A percentile compares a stretch with the other conserved stretches of the same genome.
These are phyloP conservation scores for Tachystola acroxantha DNA, from an alignment of 2,888 invertebrate genomes.

Conservation along the genomic window DNA sequence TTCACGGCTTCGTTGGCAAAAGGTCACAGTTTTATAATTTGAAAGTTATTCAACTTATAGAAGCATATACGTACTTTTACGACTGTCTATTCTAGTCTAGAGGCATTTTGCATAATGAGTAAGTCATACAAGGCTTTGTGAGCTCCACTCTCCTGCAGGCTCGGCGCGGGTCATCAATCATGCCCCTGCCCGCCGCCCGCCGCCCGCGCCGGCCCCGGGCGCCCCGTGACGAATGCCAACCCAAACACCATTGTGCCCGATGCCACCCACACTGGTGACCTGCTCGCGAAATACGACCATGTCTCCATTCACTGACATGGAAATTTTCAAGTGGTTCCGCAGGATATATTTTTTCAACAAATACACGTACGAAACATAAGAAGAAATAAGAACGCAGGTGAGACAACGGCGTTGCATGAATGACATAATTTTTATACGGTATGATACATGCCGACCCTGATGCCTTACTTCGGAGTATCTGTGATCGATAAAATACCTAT, in stretches of 20 bases:
- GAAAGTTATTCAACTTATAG: too few species aligned
- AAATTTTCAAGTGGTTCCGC: constrained; percentile 2
- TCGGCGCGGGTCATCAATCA: constrained; percentile 61
- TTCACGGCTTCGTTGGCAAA: too few species aligned
- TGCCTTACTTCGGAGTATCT: too few species aligned
- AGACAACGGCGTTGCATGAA: too few species aligned
- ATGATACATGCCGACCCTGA: too few species aligned
- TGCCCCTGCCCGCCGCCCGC: constrained; percentile 23
- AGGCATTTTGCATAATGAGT: neutral
- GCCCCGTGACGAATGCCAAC: constrained; percentile 74
- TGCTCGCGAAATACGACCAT: constrained; percentile 28
- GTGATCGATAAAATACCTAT: too few species aligned
- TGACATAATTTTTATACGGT: too few species aligned
- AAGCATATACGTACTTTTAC: too few species aligned
- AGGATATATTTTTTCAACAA: neutral
- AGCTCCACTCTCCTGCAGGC: constrained; percentile 8
- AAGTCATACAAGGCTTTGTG: constrained; percentile 8
- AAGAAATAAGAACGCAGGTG: too few species aligned
- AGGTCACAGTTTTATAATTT: too few species aligned
- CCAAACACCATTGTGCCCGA: constrained; percentile 69
- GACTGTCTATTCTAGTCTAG: neutral
- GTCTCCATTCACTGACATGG: constrained; percentile 23
- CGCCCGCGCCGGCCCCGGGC: constrained; percentile 30
- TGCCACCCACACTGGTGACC: constrained; percentile 55
- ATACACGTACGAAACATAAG: too few species aligned